Conservation (phyloP, 2,888 invertebrate species). For the Phasia obesa region DNA sequence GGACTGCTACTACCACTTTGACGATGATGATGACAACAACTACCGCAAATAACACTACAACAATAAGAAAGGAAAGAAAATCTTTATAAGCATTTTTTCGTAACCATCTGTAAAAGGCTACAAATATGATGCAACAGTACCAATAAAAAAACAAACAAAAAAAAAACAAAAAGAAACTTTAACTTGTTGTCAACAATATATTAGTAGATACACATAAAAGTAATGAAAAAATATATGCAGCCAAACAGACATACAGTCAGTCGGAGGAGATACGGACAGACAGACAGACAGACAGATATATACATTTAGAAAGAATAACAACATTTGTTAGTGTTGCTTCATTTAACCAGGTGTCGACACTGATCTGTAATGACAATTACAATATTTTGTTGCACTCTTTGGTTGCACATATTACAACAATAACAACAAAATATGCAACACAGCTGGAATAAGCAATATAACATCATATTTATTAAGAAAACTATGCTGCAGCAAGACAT, state of each 20-base stretch:
- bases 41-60: conserved; percentile 47
- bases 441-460: conserved; percentile 43
- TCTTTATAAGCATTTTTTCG: conserved; percentile 12
- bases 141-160: conserved; percentile 22
- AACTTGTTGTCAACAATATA: conserved; percentile 27
- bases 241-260: not conserved
- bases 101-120: conserved; percentile 51
- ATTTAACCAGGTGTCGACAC: conserved; percentile 81
- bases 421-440: conserved; percentile 23
- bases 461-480: conserved; percentile 62
- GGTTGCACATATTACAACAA: conserved; percentile 41
- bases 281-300: not conserved
- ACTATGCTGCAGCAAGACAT: conserved; percentile 32
- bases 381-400: conserved; percentile 71
- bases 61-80: conserved; percentile 15
- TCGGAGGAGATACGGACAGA: conserved; percentile 5
- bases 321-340: conserved; percentile 76
- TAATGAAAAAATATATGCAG: not conserved
- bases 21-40: conserved; percentile 36
- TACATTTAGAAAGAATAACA: conserved; percentile 64
- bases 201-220: conserved; percentile 3
- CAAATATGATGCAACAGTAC: conserved; percentile 55
- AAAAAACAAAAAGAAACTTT: conserved; percentile 40
- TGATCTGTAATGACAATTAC: conserved; percentile 81
- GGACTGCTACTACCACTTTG: conserved; percentile 42